Conservation (phyloP, 2,113 vertebrate species). For the Takifugu flavidus region DNA sequence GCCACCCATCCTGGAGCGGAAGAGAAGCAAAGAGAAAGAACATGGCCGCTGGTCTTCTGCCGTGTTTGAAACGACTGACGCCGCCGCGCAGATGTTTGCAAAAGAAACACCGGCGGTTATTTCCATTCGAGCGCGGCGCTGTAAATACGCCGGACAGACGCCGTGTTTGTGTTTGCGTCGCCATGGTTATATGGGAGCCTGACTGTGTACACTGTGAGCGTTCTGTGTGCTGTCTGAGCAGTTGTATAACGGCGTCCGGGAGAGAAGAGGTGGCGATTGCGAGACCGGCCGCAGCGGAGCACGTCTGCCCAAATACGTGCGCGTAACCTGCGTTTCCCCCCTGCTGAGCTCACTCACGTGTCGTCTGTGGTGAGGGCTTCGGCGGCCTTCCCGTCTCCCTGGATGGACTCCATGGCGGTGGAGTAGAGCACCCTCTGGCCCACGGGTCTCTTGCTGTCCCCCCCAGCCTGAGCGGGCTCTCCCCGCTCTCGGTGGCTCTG, state of each 20-base stretch:
- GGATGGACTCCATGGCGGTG: conserved; percentile 97
- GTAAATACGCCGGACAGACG: conserved; percentile 29
- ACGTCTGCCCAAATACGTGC: conserved; percentile 44
- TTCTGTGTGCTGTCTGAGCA: conserved; percentile 11
- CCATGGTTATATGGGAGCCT: conserved; percentile 48
- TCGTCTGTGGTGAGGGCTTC: conserved; percentile 82
- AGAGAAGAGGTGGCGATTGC: conserved; percentile 28
- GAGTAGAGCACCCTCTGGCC: conserved; percentile 95
- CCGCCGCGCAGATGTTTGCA: conserved; percentile 42
- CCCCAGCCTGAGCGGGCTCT: conserved; percentile 76
- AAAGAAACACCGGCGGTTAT: conserved; percentile 28
- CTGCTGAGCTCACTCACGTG: conserved; percentile 81
- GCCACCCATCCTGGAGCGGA: conserved; percentile 87
- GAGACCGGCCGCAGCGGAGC: conserved; percentile 12
- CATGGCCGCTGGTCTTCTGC: conserved; percentile 10
- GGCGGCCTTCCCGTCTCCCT: conserved; percentile 88
- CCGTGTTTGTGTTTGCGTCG: conserved; percentile 54
- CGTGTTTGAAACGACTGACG: conserved; percentile 28
- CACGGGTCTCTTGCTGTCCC: conserved; percentile 81
- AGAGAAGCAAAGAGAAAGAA: conserved; percentile 17
- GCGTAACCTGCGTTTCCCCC: conserved; percentile 16
- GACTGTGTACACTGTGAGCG: not conserved
- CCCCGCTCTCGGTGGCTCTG: conserved; percentile 80
- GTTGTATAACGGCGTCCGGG: conserved; percentile 35
- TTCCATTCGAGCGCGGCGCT: conserved; percentile 31